These are phyloP conservation scores for Nebria brevicollis DNA, from an alignment of 2,888 invertebrate species.

Conservation along the genomic window DNA sequence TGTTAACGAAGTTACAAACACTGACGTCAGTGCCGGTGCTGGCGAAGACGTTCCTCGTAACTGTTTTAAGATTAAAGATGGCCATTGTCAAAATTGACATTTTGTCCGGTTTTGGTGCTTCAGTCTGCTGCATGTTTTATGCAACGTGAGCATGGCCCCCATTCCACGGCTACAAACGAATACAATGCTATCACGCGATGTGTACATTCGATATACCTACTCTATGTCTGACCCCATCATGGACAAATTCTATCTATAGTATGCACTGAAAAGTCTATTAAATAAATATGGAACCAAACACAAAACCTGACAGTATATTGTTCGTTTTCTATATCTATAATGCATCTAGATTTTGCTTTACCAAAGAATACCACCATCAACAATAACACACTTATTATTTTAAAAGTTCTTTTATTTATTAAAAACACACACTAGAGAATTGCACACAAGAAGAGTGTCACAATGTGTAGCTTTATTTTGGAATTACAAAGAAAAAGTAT, in stretches of 20 bases:
- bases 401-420: too few relatives aligned
- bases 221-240: background rate
- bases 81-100: slow-evolving; percentile 12
- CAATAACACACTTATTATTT: too few relatives aligned
- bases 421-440: too few relatives aligned
- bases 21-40: background rate
- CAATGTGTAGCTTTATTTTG: too few relatives aligned
- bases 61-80: slow-evolving; percentile 22
- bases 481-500: too few relatives aligned
- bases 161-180: background rate
- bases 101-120: background rate
- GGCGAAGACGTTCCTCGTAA: background rate
- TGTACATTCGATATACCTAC: background rate
- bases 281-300: background rate
- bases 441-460: too few relatives aligned
- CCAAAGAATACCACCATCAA: background rate
- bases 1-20: slow-evolving; percentile 4
- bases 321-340: background rate
- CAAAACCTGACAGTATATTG: background rate
- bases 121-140: slow-evolving; percentile 14
- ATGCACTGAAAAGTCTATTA: background rate
- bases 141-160: background rate
- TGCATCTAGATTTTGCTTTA: background rate
- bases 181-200: background rate
- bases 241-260: background rate